Percentiles rank a stretch among this genome's conserved stretches.
These are phyloP conservation scores for Meda fulgida DNA, from an alignment of 2,797 vertebrate genomes.

Conservation along the genomic window DNA sequence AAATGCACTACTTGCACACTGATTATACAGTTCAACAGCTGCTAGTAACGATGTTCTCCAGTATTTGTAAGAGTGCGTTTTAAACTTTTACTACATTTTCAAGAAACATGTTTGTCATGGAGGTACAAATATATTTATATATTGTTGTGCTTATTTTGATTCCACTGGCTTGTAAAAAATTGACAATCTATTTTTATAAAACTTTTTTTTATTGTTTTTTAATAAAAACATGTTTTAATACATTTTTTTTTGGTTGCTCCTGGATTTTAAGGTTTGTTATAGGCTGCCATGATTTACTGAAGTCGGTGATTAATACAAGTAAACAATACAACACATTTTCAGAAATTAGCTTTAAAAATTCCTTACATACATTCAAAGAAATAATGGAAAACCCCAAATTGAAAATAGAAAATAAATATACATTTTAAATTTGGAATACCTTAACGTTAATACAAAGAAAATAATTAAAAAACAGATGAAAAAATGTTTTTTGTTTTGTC, in stretches of 20 bases:
- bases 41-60: background rate
- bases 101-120: background rate
- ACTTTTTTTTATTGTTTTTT: background rate
- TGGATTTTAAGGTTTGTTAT: background rate
- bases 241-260: background rate
- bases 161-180: background rate
- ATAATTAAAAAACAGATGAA: no score
- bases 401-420: no score
- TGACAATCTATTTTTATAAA: conserved; percentile 4
- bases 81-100: background rate
- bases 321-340: no score
- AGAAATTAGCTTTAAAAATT: no score
- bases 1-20: conserved; percentile 23
- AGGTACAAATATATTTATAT: background rate
- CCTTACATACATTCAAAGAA: no score
- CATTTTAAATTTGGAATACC: no score
- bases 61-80: background rate
- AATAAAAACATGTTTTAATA: background rate
- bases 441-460: no score
- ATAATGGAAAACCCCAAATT: no score
- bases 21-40: background rate
- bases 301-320: background rate
- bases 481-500: no score
- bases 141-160: background rate
- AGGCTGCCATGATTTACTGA: background rate